These are phyloP conservation scores for Lasioglossum zephyrum DNA, from an alignment of 2,888 invertebrate species.

Conservation along the genomic window DNA sequence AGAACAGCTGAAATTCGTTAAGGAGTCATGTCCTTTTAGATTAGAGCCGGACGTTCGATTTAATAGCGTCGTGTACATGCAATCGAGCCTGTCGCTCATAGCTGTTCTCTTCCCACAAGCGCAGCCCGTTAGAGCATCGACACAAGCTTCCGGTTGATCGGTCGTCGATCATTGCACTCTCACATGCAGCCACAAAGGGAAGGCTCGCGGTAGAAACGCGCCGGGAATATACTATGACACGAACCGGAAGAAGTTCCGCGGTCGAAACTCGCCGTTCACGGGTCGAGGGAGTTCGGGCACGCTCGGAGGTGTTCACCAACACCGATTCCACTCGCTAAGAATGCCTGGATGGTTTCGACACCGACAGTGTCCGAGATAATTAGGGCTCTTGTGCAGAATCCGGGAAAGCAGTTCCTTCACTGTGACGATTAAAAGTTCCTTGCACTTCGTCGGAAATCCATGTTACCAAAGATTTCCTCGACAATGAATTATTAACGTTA, in stretches of 20 bases:
- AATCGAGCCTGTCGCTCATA: background rate
- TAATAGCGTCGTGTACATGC: conserved; percentile 1
- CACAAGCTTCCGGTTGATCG: conserved; percentile 60
- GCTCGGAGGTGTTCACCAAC: background rate
- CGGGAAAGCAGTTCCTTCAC: background rate
- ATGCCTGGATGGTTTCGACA: background rate
- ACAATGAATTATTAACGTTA: background rate
- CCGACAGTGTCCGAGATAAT: background rate
- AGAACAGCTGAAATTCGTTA: background rate
- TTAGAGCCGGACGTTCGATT: background rate
- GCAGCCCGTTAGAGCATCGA: conserved; percentile 38
- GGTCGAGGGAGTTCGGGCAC: conserved; percentile 27
- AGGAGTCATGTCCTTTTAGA: background rate
- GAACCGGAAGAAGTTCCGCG: conserved; percentile 79
- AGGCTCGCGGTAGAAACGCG: conserved; percentile 64
- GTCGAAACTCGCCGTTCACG: conserved; percentile 46
- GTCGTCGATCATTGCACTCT: conserved; percentile 54
- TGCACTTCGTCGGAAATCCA: background rate
- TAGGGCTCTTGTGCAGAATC: background rate
- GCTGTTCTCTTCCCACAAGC: background rate
- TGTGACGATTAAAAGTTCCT: background rate
- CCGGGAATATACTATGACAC: conserved; percentile 76
- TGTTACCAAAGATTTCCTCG: too few relatives aligned
- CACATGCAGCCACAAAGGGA: conserved; percentile 44
- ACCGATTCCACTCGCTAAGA: background rate